A percentile compares a stretch with the other conserved stretches of the same genome.
Evolutionary conservation across 2,113 vertebrate species (phyloP).

Genomic region (Sapajus apella): DNA sequence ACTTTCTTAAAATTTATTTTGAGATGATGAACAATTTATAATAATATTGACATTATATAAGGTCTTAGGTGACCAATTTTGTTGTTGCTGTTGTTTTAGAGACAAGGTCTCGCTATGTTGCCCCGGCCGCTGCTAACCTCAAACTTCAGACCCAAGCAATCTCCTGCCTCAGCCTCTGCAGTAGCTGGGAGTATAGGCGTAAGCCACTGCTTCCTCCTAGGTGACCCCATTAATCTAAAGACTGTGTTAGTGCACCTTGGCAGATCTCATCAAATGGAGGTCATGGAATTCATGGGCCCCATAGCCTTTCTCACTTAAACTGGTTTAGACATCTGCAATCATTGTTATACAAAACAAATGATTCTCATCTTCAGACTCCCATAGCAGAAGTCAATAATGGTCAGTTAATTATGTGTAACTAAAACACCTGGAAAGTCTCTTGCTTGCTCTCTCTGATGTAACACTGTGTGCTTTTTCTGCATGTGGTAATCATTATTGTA

Average conservation of each 20-base stretch:
- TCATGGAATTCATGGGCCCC: neutral
- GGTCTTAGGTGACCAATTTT: neutral
- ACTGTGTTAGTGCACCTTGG: neutral
- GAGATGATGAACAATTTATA: neutral
- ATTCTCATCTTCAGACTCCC: neutral
- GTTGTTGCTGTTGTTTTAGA: neutral
- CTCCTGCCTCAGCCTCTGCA: neutral
- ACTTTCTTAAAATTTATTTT: constrained; percentile 15
- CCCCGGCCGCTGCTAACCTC: neutral
- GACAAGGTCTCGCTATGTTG: neutral
- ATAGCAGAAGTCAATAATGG: neutral
- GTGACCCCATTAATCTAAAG: neutral
- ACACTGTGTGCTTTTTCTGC: neutral
- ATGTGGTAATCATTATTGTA: neutral
- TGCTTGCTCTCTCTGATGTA: neutral
- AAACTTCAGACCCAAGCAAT: neutral
- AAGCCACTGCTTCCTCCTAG: neutral
- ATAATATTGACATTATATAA: neutral
- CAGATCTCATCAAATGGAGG: neutral
- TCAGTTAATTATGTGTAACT: neutral
- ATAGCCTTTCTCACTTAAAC: neutral
- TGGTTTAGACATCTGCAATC: neutral
- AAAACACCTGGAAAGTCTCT: neutral
- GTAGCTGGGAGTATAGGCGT: neutral
- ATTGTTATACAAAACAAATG: neutral